A percentile compares a stretch with the other conserved stretches of the same genome.
Evolutionary conservation across 2,797 vertebrate genomes (phyloP).

Genomic region (Liasis olivaceus): DNA sequence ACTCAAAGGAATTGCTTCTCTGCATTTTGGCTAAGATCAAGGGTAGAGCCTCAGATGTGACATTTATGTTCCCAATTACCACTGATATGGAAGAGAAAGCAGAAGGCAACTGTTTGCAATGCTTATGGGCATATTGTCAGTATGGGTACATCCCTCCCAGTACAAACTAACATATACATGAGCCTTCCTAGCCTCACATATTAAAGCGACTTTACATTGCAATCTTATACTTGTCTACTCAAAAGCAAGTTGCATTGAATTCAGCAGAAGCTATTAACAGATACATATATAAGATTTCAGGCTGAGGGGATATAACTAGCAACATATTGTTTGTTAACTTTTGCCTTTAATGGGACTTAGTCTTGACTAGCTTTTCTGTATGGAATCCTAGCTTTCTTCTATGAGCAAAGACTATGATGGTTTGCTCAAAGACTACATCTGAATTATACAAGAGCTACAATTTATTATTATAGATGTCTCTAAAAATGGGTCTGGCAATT

Average conservation of each 20-base stretch:
- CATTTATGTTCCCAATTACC: neutral
- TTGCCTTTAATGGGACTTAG: conserved; percentile 43
- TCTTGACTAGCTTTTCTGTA: neutral
- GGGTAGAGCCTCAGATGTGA: neutral
- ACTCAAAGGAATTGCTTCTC: no score
- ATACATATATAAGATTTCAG: no score
- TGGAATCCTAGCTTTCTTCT: neutral
- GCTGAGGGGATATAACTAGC: neutral
- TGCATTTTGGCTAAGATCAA: no score
- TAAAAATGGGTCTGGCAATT: conserved; percentile 48
- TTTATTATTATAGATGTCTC: conserved; percentile 45
- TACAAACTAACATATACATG: neutral
- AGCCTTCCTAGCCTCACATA: no score
- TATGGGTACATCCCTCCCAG: no score
- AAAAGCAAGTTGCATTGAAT: no score
- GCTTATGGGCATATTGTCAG: neutral
- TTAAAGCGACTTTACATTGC: neutral
- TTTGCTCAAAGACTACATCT: neutral
- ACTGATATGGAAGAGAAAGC: neutral
- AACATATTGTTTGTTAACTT: neutral
- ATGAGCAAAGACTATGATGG: conserved; percentile 35
- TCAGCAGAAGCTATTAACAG: no score
- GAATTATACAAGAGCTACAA: conserved; percentile 43
- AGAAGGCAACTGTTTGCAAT: neutral
- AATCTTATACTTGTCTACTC: no score